phyloP scores from a whole-genome alignment of 2,888 invertebrate species.

The Oscheius myriophilus region DNA sequence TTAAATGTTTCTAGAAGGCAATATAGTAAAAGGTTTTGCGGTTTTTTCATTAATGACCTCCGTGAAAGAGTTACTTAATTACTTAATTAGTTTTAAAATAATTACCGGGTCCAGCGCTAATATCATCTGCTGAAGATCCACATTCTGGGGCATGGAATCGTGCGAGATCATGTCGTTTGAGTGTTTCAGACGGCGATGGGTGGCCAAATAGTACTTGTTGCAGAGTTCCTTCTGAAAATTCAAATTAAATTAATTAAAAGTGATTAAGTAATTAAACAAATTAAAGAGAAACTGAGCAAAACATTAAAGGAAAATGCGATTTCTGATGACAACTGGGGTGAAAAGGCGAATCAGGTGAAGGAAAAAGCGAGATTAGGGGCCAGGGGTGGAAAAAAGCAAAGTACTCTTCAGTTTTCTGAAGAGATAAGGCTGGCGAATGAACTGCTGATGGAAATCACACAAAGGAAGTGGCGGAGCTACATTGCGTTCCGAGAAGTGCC shows the following conservation, averaged over 20 bases:
- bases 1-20: too few species aligned
- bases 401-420: too few species aligned
- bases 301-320: neutral
- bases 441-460: too few species aligned
- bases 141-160: slow-evolving; percentile 25
- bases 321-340: too few species aligned
- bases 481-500: too few species aligned
- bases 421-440: too few species aligned
- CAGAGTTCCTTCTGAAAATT: slow-evolving; percentile 85
- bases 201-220: slow-evolving; percentile 96
- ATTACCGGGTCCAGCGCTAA: slow-evolving; percentile 6
- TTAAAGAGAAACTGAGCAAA: neutral
- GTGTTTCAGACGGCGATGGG: slow-evolving; percentile 96
- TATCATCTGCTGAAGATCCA: slow-evolving; percentile 22
- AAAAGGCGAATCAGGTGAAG: too few species aligned
- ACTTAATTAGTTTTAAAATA: slow-evolving; percentile 73
- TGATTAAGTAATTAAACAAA: neutral
- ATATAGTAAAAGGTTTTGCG: too few species aligned
- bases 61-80: neutral
- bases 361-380: too few species aligned
- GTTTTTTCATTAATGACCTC: too few species aligned
- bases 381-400: too few species aligned
- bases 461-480: too few species aligned
- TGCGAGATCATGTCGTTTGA: slow-evolving; percentile 73
- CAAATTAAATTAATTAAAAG: neutral